Base-by-base conservation (phyloP, 2,888 invertebrate species). In the Drosophila ezoana region DNA sequence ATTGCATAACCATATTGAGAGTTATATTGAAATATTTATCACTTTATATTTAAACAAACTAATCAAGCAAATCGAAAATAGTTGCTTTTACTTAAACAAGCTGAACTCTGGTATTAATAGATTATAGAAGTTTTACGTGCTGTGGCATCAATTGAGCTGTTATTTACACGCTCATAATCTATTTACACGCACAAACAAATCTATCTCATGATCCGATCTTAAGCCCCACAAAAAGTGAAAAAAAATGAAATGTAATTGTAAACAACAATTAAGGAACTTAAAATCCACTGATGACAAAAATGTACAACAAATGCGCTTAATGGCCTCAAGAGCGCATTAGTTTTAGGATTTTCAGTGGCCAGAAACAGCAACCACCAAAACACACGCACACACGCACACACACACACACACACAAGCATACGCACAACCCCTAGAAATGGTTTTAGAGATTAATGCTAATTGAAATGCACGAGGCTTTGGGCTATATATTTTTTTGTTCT, bases 201-300 rank as follows among this genome's bases (percentile, higher is more conserved):
- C 23, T 53, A 63, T 63, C 28, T 32, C 4, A 28, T 49, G 38
- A 64, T 59, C 59, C 38, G 35, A 11, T 43, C 33, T 56, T 73
- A 61, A 54, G 59, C 59, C 45, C 20, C 3, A 8, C 28, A 8
- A 28, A 8, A 28, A 79, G 67, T 79, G 58, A 56, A 41, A 23
- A 32, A 57, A 8, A 13, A 43, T 41, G 33, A 67, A 71, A 72
- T 67, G 59, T 67, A 76, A 83, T 81, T 86, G 87, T 81, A 80
- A 81, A 81, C 87, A 86, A 86, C 71, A 86, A 80, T 81, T 81
- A 81, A 61, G 66, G 59, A 72, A 73, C 52, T 66, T 60, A 48
- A 64, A 66, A 45, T 51, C 47, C 47, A 41, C 59, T 63, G 63
- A 74, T 78, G 72, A 65, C 63, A 62, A 51, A 63, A 58, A 58